Percentiles rank a stretch among this genome's conserved stretches.
These are phyloP conservation scores for Buteo buteo DNA, from an alignment of 2,113 vertebrate genomes.

Conservation along the genomic window DNA sequence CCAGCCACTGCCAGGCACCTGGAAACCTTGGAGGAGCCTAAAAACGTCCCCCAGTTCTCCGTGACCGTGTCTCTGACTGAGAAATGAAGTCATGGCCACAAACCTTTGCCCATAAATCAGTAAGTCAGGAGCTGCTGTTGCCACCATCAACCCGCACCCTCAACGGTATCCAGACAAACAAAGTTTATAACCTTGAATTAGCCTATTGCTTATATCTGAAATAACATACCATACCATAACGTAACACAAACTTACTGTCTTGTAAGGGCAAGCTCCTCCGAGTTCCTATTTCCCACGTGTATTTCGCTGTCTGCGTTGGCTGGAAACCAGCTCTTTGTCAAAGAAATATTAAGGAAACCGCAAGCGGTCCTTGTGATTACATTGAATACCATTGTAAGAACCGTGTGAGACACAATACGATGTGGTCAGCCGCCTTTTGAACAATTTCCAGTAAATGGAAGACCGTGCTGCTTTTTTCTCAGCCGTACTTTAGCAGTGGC, in stretches of 20 bases:
- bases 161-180: too few species aligned
- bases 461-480: background rate
- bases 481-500: background rate
- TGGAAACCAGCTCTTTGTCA: background rate
- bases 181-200: background rate
- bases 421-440: background rate
- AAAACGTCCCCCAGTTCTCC: background rate
- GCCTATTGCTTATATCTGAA: background rate
- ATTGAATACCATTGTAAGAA: background rate
- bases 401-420: fast-evolving
- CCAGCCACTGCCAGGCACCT: background rate
- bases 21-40: background rate
- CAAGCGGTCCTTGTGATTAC: background rate
- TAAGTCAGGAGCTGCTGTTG: background rate
- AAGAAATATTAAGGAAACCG: background rate
- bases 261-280: background rate
- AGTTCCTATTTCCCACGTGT: background rate
- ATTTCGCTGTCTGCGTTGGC: background rate
- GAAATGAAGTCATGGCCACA: background rate
- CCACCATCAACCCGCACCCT: too few species aligned
- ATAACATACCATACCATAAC: background rate
- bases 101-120: background rate
- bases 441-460: background rate
- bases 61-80: background rate
- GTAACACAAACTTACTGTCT: background rate